Base-by-base conservation (phyloP, 37 sponge, comb jelly and placozoan species). In the Geodia barretti region DNA sequence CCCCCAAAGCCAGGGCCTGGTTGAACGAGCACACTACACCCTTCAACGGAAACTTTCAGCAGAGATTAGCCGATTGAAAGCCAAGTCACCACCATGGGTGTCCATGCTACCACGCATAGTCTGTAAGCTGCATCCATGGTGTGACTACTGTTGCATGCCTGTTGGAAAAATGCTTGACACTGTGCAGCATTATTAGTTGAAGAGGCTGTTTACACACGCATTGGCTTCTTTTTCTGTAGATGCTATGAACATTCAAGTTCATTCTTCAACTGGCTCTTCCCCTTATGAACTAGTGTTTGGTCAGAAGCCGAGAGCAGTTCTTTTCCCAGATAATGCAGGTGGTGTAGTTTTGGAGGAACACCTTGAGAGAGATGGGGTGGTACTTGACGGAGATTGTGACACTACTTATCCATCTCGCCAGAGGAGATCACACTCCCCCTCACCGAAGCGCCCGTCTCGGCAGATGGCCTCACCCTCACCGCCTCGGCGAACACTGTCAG, bases 231-330 rank as follows among this genome's bases (percentile, higher is more conserved):
- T 34, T 68, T 68, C 32, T 73, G n/a, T 64, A 84, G 84, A 84
- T 66, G 64, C 77, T 59, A 64, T 84, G 43, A 84, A 76, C 70
- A 76, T 69, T 37, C 84, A 84, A 47, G 76, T 75, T 17, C 73
- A 81, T 62, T 70, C 70, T 23, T 34, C 82, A 25, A 72, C 74
- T 24, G 29, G 42, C 47, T 25, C 28, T 20, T 54, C 82, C 60
- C 82, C 82, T 26, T 81, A 81, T 70, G 82, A 81, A 39, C 63
- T 72, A 39, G 73, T 70, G 35, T 81, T 81, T 72, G 82, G 73
- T 14, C 72, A 81, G 42, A 42, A 42, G 29, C 73, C 74, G n/a
- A 66, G 80, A n/a, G 38, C 82, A 72, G 2, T 81, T 14, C 64
- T 81, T 42, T 11, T 81, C 41, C 73, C 82, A 72, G 64, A 60